A percentile compares a stretch with the other conserved stretches of the same genome.
phyloP scores from a whole-genome alignment of 1,140 invertebrate species.

The Eciton burchellii region DNA sequence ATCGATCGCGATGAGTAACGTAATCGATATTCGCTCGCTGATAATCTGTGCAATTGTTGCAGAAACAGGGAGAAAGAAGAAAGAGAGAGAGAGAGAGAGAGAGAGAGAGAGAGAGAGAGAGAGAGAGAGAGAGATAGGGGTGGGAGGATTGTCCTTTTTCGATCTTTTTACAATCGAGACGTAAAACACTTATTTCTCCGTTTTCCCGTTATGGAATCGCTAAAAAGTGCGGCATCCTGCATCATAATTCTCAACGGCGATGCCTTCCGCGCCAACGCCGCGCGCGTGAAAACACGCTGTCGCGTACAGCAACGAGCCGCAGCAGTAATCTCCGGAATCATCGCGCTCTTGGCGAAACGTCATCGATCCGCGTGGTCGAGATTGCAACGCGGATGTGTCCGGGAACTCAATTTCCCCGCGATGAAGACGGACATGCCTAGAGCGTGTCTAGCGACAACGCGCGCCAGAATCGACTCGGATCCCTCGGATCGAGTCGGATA shows the following conservation, averaged over 20 bases:
- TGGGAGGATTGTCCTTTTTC: too few relatives aligned
- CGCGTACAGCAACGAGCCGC: not conserved
- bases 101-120: too few relatives aligned
- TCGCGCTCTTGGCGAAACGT: too few relatives aligned
- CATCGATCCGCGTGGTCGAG: not conserved
- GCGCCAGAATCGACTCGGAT: conserved; percentile 46
- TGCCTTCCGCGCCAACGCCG: not conserved
- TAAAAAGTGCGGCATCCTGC: too few relatives aligned
- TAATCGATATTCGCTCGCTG: not conserved
- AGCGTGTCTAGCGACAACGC: too few relatives aligned
- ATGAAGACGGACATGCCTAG: conserved; percentile 5
- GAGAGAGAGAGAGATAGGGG: too few relatives aligned
- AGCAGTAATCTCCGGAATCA: too few relatives aligned
- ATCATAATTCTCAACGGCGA: not conserved
- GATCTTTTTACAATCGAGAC: too few relatives aligned
- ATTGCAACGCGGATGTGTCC: not conserved
- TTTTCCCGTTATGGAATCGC: too few relatives aligned
- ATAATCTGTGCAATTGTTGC: conserved; percentile 19
- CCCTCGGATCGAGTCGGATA: not conserved
- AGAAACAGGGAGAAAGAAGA: not conserved
- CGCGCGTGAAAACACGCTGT: not conserved
- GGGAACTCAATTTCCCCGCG: not conserved
- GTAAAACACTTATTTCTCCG: too few relatives aligned
- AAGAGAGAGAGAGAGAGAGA: not conserved
- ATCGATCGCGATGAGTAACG: conserved; percentile 24